A percentile compares a stretch with the other conserved stretches of the same genome.
These are phyloP conservation scores for Bufotes viridis DNA, from an alignment of 2,797 vertebrate species.

Conservation along the genomic window DNA sequence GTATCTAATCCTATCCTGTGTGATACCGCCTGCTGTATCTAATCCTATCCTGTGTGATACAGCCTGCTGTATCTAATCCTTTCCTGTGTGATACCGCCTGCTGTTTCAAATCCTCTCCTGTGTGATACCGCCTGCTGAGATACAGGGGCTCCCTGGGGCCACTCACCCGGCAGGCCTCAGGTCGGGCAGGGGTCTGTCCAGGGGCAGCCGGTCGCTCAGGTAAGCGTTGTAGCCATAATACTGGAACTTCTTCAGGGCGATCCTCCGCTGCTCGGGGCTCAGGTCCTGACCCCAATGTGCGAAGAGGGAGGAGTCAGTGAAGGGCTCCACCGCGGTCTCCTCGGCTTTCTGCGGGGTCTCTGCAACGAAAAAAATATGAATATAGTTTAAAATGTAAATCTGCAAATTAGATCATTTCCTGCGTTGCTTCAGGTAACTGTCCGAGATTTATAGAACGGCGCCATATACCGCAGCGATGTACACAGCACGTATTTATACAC, in stretches of 20 bases:
- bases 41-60: too few relatives aligned
- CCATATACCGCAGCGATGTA: not conserved
- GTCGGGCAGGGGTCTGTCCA: slow-evolving; percentile 89
- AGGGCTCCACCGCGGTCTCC: slow-evolving; percentile 79
- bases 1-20: too few relatives aligned
- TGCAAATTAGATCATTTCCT: too few relatives aligned
- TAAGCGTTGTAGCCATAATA: slow-evolving; percentile 98
- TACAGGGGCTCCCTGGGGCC: not conserved
- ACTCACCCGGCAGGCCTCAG: slow-evolving; percentile 94
- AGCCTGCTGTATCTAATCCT: too few relatives aligned
- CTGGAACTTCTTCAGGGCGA: slow-evolving; percentile 95
- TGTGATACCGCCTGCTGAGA: too few relatives aligned
- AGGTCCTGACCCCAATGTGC: slow-evolving; percentile 96
- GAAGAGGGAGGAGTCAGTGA: slow-evolving; percentile 94
- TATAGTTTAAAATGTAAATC: too few relatives aligned
- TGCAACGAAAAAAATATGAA: slow-evolving; percentile 69
- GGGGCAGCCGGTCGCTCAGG: slow-evolving; percentile 93
- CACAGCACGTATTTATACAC: not conserved
- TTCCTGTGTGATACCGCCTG: too few relatives aligned
- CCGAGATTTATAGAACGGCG: not conserved
- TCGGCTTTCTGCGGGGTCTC: slow-evolving; percentile 89
- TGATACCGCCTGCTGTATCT: too few relatives aligned
- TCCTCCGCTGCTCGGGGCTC: slow-evolving; percentile 83
- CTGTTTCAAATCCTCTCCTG: too few relatives aligned
- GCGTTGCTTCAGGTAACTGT: too few relatives aligned